phyloP scores from a whole-genome alignment of 2,113 vertebrate genomes.

The Odocoileus virginianus region DNA sequence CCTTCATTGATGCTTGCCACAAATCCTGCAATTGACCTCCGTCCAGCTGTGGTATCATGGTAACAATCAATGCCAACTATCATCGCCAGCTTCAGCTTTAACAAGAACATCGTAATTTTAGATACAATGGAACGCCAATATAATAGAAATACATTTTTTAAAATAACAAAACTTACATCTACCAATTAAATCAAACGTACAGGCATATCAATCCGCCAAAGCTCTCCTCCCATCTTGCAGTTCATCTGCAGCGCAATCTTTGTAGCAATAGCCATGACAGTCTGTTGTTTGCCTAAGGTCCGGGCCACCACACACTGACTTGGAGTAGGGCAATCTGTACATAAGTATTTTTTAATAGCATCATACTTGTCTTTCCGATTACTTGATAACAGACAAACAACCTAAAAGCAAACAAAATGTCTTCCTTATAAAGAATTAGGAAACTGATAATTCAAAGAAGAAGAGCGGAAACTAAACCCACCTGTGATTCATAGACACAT shows the following conservation, averaged over 20 bases:
- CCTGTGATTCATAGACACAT: background rate
- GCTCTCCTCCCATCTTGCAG: slow-evolving; percentile 97
- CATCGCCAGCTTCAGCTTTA: slow-evolving; percentile 93
- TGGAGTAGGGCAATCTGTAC: slow-evolving; percentile 92
- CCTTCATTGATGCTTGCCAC: slow-evolving; percentile 92
- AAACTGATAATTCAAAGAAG: background rate
- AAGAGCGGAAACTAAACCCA: background rate
- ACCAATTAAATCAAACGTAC: slow-evolving; percentile 77
- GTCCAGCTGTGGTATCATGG: slow-evolving; percentile 89
- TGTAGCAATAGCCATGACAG: slow-evolving; percentile 88
- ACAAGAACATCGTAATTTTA: background rate
- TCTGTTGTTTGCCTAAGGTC: slow-evolving; percentile 88
- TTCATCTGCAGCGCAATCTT: slow-evolving; percentile 96
- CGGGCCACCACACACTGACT: slow-evolving; percentile 93
- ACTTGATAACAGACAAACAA: slow-evolving; percentile 89
- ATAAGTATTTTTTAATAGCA: slow-evolving; percentile 93
- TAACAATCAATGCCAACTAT: slow-evolving; percentile 96
- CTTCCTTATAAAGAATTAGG: background rate
- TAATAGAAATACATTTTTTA: background rate
- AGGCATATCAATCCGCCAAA: slow-evolving; percentile 95
- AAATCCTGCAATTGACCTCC: slow-evolving; percentile 90
- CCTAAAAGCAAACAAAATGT: slow-evolving; percentile 77
- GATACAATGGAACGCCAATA: background rate
- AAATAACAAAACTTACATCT: background rate
- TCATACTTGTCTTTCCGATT: slow-evolving; percentile 94